A percentile compares a stretch with the other conserved stretches of the same genome.
These are phyloP conservation scores for Tenodera sinensis DNA, from an alignment of 2,888 invertebrate genomes.

Conservation along the genomic window DNA sequence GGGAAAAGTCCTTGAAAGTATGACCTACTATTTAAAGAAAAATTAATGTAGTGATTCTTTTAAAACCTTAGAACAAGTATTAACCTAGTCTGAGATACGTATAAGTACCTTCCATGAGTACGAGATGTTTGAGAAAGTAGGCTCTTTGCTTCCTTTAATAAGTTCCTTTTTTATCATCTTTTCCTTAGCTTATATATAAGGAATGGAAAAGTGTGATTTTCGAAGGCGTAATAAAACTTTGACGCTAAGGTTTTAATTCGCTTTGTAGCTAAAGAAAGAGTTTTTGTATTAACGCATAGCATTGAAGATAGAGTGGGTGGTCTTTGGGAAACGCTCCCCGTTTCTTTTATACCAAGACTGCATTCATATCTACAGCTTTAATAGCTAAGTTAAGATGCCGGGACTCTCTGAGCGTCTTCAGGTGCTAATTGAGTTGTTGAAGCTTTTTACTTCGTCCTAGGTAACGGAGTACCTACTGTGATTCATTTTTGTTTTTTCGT, in stretches of 20 bases:
- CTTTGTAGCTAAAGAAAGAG: neutral
- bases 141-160: neutral
- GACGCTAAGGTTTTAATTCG: neutral
- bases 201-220: neutral
- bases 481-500: neutral
- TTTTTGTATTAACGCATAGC: neutral
- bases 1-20: no score
- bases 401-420: neutral
- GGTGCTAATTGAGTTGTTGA: neutral
- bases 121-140: neutral
- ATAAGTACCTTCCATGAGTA: no score
- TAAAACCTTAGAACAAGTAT: no score
- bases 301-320: conserved; percentile 4
- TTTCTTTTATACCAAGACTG: neutral
- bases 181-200: neutral
- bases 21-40: no score
- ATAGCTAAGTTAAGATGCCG: neutral
- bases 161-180: neutral
- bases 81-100: no score
- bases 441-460: neutral
- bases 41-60: no score
- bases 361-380: neutral
- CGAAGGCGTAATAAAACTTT: neutral
- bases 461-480: neutral
- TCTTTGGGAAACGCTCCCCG: neutral